Evolutionary conservation across 2,797 vertebrate genomes (phyloP).

Genomic region (Labroides dimidiatus): DNA sequence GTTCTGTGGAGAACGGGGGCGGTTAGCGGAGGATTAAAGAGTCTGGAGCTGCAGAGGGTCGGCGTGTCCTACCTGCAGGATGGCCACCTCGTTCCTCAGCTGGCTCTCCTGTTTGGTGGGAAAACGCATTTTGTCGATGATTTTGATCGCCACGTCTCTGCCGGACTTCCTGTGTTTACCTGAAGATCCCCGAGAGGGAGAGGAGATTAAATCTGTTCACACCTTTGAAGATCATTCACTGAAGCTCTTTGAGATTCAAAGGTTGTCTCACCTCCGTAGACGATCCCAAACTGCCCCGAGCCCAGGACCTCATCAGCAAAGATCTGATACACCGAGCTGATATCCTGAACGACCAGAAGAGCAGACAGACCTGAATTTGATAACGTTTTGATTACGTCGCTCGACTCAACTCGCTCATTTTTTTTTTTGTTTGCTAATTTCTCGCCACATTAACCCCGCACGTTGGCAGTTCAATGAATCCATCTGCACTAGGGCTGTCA

Average conservation of each 20-base stretch:
- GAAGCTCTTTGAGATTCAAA: no score
- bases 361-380: no score
- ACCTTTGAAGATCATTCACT: no score
- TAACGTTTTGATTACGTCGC: no score
- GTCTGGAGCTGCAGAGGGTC: background rate
- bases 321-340: conserved; percentile 84
- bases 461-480: no score
- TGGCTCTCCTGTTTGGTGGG: conserved; percentile 83
- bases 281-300: conserved; percentile 86
- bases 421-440: no score
- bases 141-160: conserved; percentile 81
- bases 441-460: no score
- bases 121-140: conserved; percentile 84
- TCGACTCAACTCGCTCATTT: no score
- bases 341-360: conserved; percentile 68
- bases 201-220: rapidly evolving
- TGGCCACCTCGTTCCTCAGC: conserved; percentile 84
- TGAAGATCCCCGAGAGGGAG: conserved; percentile 16
- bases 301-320: conserved; percentile 84
- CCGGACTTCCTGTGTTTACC: conserved; percentile 82
- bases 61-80: conserved; percentile 75
- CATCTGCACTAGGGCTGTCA: no score
- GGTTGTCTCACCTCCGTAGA: conserved; percentile 77
- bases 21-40: background rate
- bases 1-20: conserved; percentile 63